Evolutionary conservation across 2,888 invertebrate genomes (phyloP).

Genomic region (Lapara coniferarum): DNA sequence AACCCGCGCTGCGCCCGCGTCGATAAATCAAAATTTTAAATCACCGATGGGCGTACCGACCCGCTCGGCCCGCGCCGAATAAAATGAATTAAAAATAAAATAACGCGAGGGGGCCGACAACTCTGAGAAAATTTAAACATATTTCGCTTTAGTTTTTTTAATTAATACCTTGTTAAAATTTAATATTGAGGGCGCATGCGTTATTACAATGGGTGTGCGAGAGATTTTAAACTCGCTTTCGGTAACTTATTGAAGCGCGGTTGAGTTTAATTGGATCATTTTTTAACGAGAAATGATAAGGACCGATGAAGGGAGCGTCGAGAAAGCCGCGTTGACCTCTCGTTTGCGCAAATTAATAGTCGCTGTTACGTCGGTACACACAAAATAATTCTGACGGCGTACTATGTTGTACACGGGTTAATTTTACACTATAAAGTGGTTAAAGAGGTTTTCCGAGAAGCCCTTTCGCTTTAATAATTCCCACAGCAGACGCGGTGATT

Average conservation of each 20-base stretch:
- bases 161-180: constrained; percentile 84
- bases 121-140: constrained; percentile 82
- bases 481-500: constrained; percentile 37
- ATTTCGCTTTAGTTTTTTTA: constrained; percentile 84
- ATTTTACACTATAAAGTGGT: constrained; percentile 22
- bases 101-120: constrained; percentile 72
- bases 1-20: constrained; percentile 63
- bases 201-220: constrained; percentile 83
- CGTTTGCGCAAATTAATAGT: constrained; percentile 57
- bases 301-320: constrained; percentile 65
- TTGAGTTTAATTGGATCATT: constrained; percentile 79
- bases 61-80: constrained; percentile 79
- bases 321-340: constrained; percentile 57
- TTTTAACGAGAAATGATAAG: constrained; percentile 80
- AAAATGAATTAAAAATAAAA: constrained; percentile 83
- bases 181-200: constrained; percentile 82
- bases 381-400: constrained; percentile 24
- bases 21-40: constrained; percentile 84
- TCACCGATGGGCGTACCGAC: constrained; percentile 80
- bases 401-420: constrained; percentile 23
- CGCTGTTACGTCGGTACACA: constrained; percentile 24
- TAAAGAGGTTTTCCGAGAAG: constrained; percentile 32
- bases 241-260: constrained; percentile 77
- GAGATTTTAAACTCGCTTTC: constrained; percentile 77
- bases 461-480: constrained; percentile 40